Percentiles rank a stretch among this genome's conserved stretches.
These are phyloP conservation scores for Macrophya annulata DNA, from an alignment of 2,888 invertebrate species.

Conservation along the genomic window DNA sequence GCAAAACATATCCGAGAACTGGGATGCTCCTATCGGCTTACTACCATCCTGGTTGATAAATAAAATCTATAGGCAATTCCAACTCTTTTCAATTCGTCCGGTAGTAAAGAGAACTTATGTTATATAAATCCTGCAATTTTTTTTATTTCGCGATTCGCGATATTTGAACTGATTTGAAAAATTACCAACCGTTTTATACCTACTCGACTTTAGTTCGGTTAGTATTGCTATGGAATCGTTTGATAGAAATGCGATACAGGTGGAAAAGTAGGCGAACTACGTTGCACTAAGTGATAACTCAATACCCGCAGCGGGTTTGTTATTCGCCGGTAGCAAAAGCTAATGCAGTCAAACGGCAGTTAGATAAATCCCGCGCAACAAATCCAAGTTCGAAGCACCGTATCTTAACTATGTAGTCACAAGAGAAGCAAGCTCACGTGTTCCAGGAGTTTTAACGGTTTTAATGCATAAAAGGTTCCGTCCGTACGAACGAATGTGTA, in stretches of 20 bases:
- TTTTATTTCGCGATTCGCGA: not conserved
- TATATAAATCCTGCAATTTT: not conserved
- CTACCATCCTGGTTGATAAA: not conserved
- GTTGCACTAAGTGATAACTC: constrained; percentile 48
- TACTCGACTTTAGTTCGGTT: not conserved
- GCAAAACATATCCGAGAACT: constrained; percentile 26
- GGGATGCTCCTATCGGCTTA: constrained; percentile 12
- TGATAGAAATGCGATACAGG: not conserved
- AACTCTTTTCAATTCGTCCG: not conserved
- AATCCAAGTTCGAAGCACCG: constrained; percentile 43
- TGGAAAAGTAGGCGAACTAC: not conserved
- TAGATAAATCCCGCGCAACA: constrained; percentile 44
- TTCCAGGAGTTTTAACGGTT: constrained; percentile 68
- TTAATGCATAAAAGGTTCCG: constrained; percentile 69
- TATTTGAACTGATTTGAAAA: constrained; percentile 1
- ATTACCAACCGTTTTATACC: not conserved
- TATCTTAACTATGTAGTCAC: constrained; percentile 50
- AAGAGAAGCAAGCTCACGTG: constrained; percentile 53
- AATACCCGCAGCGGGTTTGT: constrained; percentile 13
- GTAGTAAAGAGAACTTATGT: not conserved
- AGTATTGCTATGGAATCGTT: not conserved
- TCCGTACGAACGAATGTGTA: constrained; percentile 58
- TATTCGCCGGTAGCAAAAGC: constrained; percentile 47
- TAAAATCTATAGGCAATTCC: not conserved
- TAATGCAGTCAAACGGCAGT: constrained; percentile 49